Conservation (phyloP, 2,797 vertebrate species). For the Chromis chromis region DNA sequence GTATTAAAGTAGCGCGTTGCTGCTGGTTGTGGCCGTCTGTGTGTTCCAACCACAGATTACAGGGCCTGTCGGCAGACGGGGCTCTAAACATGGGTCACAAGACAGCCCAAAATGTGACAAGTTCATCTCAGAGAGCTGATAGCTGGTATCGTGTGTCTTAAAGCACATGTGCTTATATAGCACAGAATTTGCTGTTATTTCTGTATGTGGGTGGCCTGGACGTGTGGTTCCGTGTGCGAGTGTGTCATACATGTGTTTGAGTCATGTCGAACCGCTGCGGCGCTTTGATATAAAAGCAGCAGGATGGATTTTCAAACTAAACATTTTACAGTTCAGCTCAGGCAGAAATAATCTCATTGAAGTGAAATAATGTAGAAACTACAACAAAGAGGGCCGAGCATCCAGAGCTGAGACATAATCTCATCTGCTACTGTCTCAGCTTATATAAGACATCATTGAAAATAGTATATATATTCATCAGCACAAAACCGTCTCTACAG, state of each 20-base stretch:
- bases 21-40: constrained; percentile 70
- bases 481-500: no score
- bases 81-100: constrained; percentile 69
- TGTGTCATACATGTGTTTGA: constrained; percentile 44
- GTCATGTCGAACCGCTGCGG: constrained; percentile 34
- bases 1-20: constrained; percentile 70
- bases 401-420: no score
- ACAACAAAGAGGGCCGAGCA: no score
- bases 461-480: no score
- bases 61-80: constrained; percentile 71
- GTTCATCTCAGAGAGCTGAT: constrained; percentile 70
- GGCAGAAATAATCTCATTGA: not conserved
- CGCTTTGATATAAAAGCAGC: constrained; percentile 16
- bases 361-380: no score
- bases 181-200: constrained; percentile 68
- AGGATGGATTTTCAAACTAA: constrained; percentile 10
- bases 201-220: constrained; percentile 56
- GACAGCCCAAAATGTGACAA: constrained; percentile 74
- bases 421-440: no score
- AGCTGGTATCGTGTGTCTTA: constrained; percentile 64
- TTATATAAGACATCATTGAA: no score
- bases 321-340: not conserved
- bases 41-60: constrained; percentile 76
- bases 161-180: constrained; percentile 61
- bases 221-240: constrained; percentile 43